phyloP scores from a whole-genome alignment of 2,888 invertebrate genomes.

The Scrobipalpa atriplicella region DNA sequence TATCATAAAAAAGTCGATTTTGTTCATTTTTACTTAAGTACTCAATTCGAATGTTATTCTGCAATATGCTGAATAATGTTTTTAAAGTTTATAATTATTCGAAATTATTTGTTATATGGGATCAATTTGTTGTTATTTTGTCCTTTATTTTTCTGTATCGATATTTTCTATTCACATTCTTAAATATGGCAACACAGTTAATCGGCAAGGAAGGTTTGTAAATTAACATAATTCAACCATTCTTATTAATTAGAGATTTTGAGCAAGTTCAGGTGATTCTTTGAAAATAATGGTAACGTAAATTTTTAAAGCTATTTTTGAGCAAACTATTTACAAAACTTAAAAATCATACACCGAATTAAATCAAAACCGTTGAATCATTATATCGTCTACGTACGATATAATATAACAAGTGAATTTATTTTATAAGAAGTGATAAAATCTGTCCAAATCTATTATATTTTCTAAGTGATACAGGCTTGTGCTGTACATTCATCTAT shows the following conservation, averaged over 20 bases:
- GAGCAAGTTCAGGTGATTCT: slow-evolving; percentile 7
- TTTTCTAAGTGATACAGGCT: too few species aligned
- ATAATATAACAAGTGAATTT: too few species aligned
- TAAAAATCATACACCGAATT: too few species aligned
- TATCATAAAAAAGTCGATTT: too few species aligned
- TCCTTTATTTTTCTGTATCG: not conserved
- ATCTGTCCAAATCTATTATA: too few species aligned
- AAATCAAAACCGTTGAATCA: too few species aligned
- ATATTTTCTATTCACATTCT: slow-evolving; percentile 6
- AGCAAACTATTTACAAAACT: not conserved
- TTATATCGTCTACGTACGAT: too few species aligned
- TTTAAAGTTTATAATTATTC: too few species aligned
- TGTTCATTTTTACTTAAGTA: too few species aligned
- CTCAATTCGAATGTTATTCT: too few species aligned
- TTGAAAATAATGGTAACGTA: not conserved
- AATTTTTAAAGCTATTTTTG: not conserved
- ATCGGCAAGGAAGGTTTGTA: slow-evolving; percentile 23
- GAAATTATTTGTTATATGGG: not conserved
- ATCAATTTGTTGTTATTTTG: not conserved
- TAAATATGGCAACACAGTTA: slow-evolving; percentile 28
- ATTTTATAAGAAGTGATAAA: too few species aligned
- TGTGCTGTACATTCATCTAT: not conserved
- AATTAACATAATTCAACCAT: not conserved
- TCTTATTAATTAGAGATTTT: not conserved
- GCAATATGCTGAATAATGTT: too few species aligned